phyloP scores from a whole-genome alignment of 2,113 vertebrate species.

The Ammodramus savannarum region DNA sequence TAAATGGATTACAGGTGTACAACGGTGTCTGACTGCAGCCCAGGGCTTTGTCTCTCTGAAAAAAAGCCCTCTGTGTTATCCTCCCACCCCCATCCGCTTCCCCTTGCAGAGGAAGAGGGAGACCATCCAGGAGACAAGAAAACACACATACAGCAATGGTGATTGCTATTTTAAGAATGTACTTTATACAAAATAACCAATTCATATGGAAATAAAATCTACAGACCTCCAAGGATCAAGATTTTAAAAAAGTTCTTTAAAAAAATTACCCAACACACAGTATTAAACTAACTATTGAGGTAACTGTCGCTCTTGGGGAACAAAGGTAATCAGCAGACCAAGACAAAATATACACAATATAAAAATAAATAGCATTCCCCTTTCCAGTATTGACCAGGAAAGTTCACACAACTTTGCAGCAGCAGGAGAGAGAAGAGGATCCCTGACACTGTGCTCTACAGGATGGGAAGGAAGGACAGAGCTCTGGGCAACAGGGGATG shows the following conservation, averaged over 20 bases:
- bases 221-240: slow-evolving; percentile 78
- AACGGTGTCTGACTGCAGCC: neutral
- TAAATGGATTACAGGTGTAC: slow-evolving; percentile 22
- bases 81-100: neutral
- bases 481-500: neutral
- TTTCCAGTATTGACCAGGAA: slow-evolving; percentile 75
- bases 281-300: slow-evolving; percentile 80
- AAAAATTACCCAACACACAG: slow-evolving; percentile 78
- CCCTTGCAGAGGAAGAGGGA: neutral
- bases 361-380: slow-evolving; percentile 83
- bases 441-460: slow-evolving; percentile 56
- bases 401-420: slow-evolving; percentile 64
- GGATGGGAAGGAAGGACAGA: neutral
- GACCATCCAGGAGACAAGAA: slow-evolving; percentile 57
- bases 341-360: slow-evolving; percentile 82
- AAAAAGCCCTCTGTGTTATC: neutral
- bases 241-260: slow-evolving; percentile 76
- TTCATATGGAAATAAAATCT: slow-evolving; percentile 85
- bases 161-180: slow-evolving; percentile 78
- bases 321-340: slow-evolving; percentile 78
- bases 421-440: slow-evolving; percentile 66
- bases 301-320: slow-evolving; percentile 79
- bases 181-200: slow-evolving; percentile 87
- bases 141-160: slow-evolving; percentile 53
- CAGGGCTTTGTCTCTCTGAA: neutral